Percentiles rank a stretch among this genome's conserved stretches.
Evolutionary conservation across 2,888 invertebrate genomes (phyloP).

Genomic region (Cephonodes hylas): DNA sequence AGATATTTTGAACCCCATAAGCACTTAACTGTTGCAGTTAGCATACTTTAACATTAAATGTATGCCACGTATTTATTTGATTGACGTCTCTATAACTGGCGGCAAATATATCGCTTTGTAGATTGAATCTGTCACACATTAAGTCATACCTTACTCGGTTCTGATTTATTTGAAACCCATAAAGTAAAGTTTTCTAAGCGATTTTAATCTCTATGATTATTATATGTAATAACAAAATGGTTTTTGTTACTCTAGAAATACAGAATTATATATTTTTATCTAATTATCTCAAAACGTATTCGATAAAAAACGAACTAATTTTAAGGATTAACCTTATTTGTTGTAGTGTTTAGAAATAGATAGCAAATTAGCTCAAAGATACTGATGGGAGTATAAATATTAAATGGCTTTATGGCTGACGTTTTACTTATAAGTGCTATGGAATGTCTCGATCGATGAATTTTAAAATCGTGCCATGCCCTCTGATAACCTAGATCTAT

Average conservation of each 20-base stretch:
- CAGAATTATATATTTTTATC: not conserved
- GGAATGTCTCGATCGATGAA: no score
- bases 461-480: no score
- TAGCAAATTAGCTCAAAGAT: no score
- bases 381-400: no score
- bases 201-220: not conserved
- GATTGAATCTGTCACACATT: not conserved
- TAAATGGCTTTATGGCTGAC: no score
- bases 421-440: no score
- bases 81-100: not conserved
- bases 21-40: not conserved
- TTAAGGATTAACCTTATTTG: no score
- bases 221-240: not conserved
- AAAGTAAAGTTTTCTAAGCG: not conserved
- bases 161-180: not conserved
- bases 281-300: not conserved
- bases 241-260: not conserved
- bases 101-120: not conserved
- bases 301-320: no score
- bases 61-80: not conserved
- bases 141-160: not conserved
- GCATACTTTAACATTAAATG: slow-evolving; percentile 15
- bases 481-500: no score
- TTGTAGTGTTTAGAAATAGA: no score
- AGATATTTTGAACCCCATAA: not conserved